Conservation (phyloP, 2,797 vertebrate genomes). For the Meda fulgida region DNA sequence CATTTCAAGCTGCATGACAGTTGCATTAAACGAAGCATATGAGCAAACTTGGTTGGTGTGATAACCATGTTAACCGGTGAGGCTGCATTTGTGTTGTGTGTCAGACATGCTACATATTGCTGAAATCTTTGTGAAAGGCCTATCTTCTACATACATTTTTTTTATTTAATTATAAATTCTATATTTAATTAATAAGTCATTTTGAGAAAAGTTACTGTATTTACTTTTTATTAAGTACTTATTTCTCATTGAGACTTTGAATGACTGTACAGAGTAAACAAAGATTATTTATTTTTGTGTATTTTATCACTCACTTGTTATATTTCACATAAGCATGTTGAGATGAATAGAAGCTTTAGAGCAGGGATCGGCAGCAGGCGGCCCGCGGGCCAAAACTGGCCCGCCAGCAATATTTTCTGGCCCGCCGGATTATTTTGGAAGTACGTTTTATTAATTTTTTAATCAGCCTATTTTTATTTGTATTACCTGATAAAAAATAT, state of each 20-base stretch:
- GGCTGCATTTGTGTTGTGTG: neutral
- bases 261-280: neutral
- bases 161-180: neutral
- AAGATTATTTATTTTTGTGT: neutral
- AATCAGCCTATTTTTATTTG: too few relatives aligned
- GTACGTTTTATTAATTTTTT: too few relatives aligned
- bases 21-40: neutral
- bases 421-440: too few relatives aligned
- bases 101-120: neutral
- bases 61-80: neutral
- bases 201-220: neutral
- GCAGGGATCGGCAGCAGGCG: too few relatives aligned
- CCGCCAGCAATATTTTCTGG: too few relatives aligned
- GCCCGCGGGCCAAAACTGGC: too few relatives aligned
- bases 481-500: too few relatives aligned
- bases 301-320: constrained; percentile 4
- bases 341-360: neutral
- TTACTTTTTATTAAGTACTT: neutral
- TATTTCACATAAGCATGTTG: neutral
- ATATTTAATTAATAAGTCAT: neutral
- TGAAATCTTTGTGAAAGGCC: neutral
- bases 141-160: neutral
- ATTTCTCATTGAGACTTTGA: neutral
- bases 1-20: neutral
- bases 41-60: neutral